A percentile compares a stretch with the other conserved stretches of the same genome.
These are phyloP conservation scores for Maniola jurtina DNA, from an alignment of 1,140 invertebrate species.

Conservation along the genomic window DNA sequence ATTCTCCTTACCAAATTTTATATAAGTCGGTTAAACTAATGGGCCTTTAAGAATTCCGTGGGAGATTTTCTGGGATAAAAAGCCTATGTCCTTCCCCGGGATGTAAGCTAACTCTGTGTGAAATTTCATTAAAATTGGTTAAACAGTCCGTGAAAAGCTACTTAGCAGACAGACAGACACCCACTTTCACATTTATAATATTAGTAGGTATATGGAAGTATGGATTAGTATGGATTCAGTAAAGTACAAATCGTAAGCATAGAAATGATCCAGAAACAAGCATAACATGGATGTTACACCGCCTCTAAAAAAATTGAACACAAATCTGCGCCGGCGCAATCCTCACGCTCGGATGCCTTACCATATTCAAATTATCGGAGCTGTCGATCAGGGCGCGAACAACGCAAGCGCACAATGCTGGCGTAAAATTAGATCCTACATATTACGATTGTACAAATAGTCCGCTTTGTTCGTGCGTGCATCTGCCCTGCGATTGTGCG, in stretches of 20 bases:
- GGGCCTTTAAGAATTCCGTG: too few species aligned
- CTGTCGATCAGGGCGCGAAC: constrained; percentile 66
- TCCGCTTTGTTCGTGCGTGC: constrained; percentile 56
- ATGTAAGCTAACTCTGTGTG: too few species aligned
- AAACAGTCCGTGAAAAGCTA: too few species aligned
- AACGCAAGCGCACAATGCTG: constrained; percentile 37
- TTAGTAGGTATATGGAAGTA: too few species aligned
- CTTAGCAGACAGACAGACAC: too few species aligned
- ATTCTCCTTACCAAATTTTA: too few species aligned
- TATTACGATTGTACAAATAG: constrained; percentile 51
- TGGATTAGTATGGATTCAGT: too few species aligned
- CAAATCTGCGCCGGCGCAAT: constrained; percentile 31
- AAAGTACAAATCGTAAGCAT: background rate
- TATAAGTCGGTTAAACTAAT: too few species aligned
- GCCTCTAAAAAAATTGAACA: background rate
- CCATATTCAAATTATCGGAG: constrained; percentile 75
- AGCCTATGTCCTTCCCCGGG: too few species aligned
- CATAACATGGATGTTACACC: background rate
- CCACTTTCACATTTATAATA: too few species aligned
- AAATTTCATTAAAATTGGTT: too few species aligned
- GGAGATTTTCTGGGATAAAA: too few species aligned
- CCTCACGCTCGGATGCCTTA: constrained; percentile 52
- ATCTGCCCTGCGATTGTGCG: constrained; percentile 61
- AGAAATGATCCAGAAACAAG: background rate
- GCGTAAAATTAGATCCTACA: constrained; percentile 65